Evolutionary conservation across 2,888 invertebrate species (phyloP), one percentile per base, ranked within the genome.

Genomic region (Steromphala cineraria): DNA sequence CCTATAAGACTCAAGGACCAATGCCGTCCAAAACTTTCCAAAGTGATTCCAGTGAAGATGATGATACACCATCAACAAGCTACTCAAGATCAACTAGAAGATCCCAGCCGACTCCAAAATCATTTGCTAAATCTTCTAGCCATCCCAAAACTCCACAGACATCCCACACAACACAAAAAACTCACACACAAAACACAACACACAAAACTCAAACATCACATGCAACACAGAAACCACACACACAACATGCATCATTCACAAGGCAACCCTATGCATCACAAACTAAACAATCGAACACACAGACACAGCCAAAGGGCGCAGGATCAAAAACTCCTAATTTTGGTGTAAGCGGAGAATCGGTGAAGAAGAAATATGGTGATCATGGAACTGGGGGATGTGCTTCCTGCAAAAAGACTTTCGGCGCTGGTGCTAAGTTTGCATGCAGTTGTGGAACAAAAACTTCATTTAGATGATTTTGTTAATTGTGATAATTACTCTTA

Each of bases 361-460:
- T 77, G 10, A 56, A 21, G 17, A 67, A 67, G 67, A 78, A 67
- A 21, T 56, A 53, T 75, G 81, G 81, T 15, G 81, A 84, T 7
- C 28, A 10, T 24, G 21, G 62, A 62, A 24, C 15, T 5, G 28
- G 8, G 13, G 79, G 82, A 0, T 87, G 86, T 74, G 71, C 78
- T 0, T 36, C 78, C 0, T 87, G 87, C 75, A 80, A 74, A 36
- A 85, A 82, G 75, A 83, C 78, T n/a, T 85, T 82, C 24, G 83
- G 85, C 24, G 71, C 75, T 3, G 80, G 82, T 78, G 84, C 82
- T n/a, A 83, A 83, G 56, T 82, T 86, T 31, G 53, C 78, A 3
- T 86, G 86, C 78, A 82, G 79, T 13, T 87, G 86, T 83, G 86
- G 87, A 71, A 81, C 83, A 0, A 77, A 83, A 71, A 87, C 84